phyloP scores from a whole-genome alignment of 64 coral and sea anemone genomes.

The Stichodactyla helianthus region DNA sequence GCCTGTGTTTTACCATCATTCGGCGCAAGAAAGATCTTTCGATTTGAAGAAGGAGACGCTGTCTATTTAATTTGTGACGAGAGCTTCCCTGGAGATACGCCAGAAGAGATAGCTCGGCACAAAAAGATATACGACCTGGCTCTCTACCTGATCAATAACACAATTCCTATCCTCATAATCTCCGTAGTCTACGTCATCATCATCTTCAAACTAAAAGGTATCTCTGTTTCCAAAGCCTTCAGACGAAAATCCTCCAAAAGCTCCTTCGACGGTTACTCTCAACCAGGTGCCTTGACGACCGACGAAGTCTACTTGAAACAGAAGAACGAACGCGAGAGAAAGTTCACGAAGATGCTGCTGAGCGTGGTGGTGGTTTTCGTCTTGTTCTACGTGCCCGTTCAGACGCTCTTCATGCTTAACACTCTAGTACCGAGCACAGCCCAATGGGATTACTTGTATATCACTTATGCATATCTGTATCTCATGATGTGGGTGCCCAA shows the following conservation, averaged over 20 bases:
- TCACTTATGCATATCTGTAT: conserved; percentile 45
- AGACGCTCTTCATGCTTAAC: conserved; percentile 32
- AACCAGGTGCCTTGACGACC: neutral
- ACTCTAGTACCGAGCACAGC: neutral
- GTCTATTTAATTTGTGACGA: neutral
- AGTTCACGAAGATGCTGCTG: conserved; percentile 46
- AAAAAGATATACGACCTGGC: conserved; percentile 39
- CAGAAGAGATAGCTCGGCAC: neutral
- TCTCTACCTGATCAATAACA: conserved; percentile 42
- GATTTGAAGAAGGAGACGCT: neutral
- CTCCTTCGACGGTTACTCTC: neutral
- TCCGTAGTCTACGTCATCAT: conserved; percentile 32
- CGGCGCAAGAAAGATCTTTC: conserved; percentile 8
- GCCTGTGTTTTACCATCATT: conserved; percentile 56
- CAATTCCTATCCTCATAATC: conserved; percentile 43
- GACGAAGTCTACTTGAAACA: conserved; percentile 15
- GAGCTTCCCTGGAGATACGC: conserved; percentile 26
- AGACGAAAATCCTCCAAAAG: conserved; percentile 2
- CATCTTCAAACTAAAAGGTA: conserved; percentile 42
- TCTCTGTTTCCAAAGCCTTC: neutral
- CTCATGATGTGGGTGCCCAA: conserved; percentile 71
- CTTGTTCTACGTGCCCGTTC: conserved; percentile 44
- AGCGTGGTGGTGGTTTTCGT: conserved; percentile 55
- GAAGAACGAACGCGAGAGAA: conserved; percentile 48
- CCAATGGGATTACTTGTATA: conserved; percentile 24